phyloP scores from a whole-genome alignment of 1,140 invertebrate species.

The Tribolium castaneum region DNA sequence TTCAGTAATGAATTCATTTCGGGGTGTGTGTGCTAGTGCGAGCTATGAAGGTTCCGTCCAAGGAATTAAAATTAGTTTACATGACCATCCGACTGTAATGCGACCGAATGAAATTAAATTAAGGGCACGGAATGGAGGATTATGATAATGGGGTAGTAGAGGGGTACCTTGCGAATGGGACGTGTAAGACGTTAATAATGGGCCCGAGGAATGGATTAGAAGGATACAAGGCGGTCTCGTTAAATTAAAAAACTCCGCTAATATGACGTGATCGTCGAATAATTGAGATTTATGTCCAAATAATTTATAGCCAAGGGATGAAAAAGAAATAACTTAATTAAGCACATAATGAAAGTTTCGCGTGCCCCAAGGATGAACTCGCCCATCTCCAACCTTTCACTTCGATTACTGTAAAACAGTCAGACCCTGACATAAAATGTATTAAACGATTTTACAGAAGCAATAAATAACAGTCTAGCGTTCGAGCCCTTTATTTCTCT shows the following conservation, averaged over 20 bases:
- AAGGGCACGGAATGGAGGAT: constrained; percentile 16
- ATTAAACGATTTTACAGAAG: neutral
- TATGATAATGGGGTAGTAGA: constrained; percentile 21
- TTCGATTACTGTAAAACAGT: neutral
- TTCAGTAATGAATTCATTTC: constrained; percentile 24
- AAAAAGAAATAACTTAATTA: constrained; percentile 29
- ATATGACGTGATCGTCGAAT: constrained; percentile 19
- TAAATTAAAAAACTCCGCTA: constrained; percentile 17
- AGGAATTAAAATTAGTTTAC: constrained; percentile 33
- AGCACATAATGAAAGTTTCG: constrained; percentile 17
- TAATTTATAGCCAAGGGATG: neutral
- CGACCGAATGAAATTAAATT: constrained; percentile 34
- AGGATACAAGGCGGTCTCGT: neutral
- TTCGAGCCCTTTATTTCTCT: too few relatives aligned
- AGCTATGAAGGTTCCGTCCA: constrained; percentile 3
- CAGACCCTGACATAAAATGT: neutral
- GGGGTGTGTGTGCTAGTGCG: neutral
- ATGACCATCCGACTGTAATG: constrained; percentile 23
- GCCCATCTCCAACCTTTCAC: neutral
- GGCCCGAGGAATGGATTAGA: constrained; percentile 8
- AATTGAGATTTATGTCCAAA: constrained; percentile 21
- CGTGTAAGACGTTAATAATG: constrained; percentile 13
- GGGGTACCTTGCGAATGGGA: constrained; percentile 7
- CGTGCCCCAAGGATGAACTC: neutral
- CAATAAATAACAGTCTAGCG: neutral